phyloP scores from a whole-genome alignment of 2,888 invertebrate species.

The Latrodectus elegans region DNA sequence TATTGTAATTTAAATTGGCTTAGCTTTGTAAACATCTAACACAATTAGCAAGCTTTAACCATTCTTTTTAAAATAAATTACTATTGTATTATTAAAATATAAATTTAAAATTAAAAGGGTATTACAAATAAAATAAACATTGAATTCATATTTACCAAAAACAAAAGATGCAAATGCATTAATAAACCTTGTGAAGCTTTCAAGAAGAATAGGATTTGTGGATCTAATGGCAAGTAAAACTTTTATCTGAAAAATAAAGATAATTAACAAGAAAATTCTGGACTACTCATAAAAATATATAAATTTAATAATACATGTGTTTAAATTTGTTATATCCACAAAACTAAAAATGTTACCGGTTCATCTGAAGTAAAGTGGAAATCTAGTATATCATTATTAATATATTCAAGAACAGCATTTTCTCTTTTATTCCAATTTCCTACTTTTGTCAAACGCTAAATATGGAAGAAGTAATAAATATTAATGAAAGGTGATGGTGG shows the following conservation, averaged over 20 bases:
- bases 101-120: background rate
- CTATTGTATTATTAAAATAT: background rate
- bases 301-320: background rate
- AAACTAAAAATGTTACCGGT: constrained; percentile 72
- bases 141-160: constrained; percentile 69
- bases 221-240: constrained; percentile 64
- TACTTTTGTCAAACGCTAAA: constrained; percentile 73
- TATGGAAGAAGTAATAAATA: constrained; percentile 10
- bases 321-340: background rate
- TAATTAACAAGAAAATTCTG: background rate
- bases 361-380: constrained; percentile 73
- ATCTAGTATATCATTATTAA: constrained; percentile 75
- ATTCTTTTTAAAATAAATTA: background rate
- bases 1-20: too few species aligned
- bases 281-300: too few species aligned
- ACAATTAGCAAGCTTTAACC: too few species aligned
- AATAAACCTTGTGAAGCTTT: constrained; percentile 79
- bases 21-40: too few species aligned
- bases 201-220: constrained; percentile 74
- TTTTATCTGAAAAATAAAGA: constrained; percentile 34
- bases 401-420: constrained; percentile 73
- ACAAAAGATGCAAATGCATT: constrained; percentile 81
- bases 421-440: constrained; percentile 73
- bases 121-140: background rate
- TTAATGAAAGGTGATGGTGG: background rate